Base-by-base conservation (phyloP, 2,113 vertebrate species). In the Lanius collurio region DNA sequence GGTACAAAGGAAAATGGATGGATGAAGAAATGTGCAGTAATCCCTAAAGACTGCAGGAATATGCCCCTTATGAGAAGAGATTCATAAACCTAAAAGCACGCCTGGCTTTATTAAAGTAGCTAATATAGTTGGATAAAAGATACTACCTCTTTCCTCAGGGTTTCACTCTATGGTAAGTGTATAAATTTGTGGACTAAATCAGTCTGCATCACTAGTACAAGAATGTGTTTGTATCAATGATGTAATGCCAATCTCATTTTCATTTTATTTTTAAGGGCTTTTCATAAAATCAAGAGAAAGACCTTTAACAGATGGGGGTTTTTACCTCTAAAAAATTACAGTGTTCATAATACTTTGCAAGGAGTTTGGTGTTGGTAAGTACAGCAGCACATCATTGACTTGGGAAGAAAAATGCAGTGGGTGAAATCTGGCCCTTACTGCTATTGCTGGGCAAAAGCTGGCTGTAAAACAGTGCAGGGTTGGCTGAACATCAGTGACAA, bases 401-500 rank as follows among this genome's bases (percentile, higher is more conserved):
- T 78, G 30, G n/a, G 57, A 84, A 92, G 28, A 33, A 75, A 92
- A 84, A 89, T 47, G 10, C 14, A 7, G 44, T 57, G 64, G 41
- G 47, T 88, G 53, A 85, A 90, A 88, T 71, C n/a, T 92, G 84
- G 44, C 49, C 59, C 52, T 82, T 70, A 22, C 12, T 60, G 42
- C 30, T 80, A 67, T 31, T 11, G 28, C 64, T 90, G 27, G 50
- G 37, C 52, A 83, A 91, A 92, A 84, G 13, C 70, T 95, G 92
- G 91, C 88, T 75, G 49, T 82, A 69, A 86, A 94, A 17, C 26
- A 23, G 57, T 13, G 9, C 80, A 87, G 41, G 44, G 27, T 13
- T 96, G 94, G 94, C 80, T 1, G 8, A 88, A 59, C 55, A 93
- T 83, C 87, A 91, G 83, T 94, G 83, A 78, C 55, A 90, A 44